Percentiles rank a stretch among this genome's conserved stretches.
Evolutionary conservation across 2,113 vertebrate species (phyloP).

Genomic region (Sakesphorus luctuosus): DNA sequence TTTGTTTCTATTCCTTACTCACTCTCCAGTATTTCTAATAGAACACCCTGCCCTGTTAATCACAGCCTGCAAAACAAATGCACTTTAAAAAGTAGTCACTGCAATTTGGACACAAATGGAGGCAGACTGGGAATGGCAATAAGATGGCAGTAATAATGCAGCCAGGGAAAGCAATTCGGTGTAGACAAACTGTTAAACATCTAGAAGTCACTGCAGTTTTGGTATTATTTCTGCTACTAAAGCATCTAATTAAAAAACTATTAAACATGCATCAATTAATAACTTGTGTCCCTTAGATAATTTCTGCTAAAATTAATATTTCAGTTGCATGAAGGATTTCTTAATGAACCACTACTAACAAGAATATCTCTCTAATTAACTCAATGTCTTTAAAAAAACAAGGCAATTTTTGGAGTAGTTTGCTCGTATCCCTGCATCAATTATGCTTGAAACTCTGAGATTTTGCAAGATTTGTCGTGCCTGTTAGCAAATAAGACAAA

Average conservation of each 20-base stretch:
- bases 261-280: slow-evolving; percentile 46
- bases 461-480: slow-evolving; percentile 4
- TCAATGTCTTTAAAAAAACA: slow-evolving; percentile 8
- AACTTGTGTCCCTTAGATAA: slow-evolving; percentile 46
- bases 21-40: neutral
- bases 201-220: slow-evolving; percentile 12
- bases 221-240: slow-evolving; percentile 35
- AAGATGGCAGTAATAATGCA: neutral
- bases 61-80: neutral
- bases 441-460: neutral
- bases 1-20: neutral
- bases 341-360: slow-evolving; percentile 60
- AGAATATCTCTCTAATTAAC: slow-evolving; percentile 62
- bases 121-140: neutral
- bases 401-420: neutral
- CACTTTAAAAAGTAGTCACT: neutral
- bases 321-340: slow-evolving; percentile 34
- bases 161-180: neutral
- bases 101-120: neutral
- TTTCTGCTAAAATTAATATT: slow-evolving; percentile 51
- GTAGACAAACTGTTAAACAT: slow-evolving; percentile 13
- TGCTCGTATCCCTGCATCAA: neutral
- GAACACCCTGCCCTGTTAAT: neutral
- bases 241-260: slow-evolving; percentile 40
- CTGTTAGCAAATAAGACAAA: neutral